A percentile compares a stretch with the other conserved stretches of the same genome.
phyloP scores from a whole-genome alignment of 1,140 invertebrate genomes.

The Potamilus streckersoni region DNA sequence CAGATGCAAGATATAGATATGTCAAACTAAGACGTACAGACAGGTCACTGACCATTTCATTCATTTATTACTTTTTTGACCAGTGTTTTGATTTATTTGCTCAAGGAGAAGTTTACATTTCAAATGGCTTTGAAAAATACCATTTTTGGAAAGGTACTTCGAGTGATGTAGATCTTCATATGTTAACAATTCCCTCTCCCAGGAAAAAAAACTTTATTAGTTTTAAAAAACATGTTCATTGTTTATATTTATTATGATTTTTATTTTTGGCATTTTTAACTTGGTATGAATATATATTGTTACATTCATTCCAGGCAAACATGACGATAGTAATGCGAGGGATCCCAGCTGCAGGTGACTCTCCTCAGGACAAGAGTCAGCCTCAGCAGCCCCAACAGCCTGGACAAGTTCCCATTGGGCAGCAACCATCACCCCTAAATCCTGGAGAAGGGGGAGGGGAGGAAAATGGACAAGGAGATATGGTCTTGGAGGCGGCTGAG shows the following conservation, averaged over 20 bases:
- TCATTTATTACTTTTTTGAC: too few relatives aligned
- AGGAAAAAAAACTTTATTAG: not conserved
- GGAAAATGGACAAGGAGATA: conserved; percentile 51
- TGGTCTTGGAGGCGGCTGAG: conserved; percentile 36
- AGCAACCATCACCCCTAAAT: conserved; percentile 13
- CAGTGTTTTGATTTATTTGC: too few relatives aligned
- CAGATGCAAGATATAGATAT: too few relatives aligned
- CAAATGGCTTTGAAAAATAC: too few relatives aligned
- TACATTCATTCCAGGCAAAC: conserved; percentile 27
- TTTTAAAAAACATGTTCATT: not conserved
- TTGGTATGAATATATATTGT: not conserved
- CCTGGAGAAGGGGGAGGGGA: conserved; percentile 10
- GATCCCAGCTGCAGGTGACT: conserved; percentile 63
- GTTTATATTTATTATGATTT: not conserved
- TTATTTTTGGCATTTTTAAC: not conserved
- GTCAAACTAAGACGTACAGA: too few relatives aligned
- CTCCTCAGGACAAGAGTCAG: conserved; percentile 58
- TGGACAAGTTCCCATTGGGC: conserved; percentile 2
- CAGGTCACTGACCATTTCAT: too few relatives aligned
- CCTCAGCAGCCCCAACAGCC: conserved; percentile 19
- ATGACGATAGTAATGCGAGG: conserved; percentile 69
- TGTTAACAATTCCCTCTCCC: not conserved
- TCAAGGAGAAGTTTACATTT: too few relatives aligned
- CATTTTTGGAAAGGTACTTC: too few relatives aligned
- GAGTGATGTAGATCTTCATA: not conserved